Evolutionary conservation across 2,113 vertebrate species (phyloP), one percentile per base, ranked within the genome.

Genomic region (Puma concolor): DNA sequence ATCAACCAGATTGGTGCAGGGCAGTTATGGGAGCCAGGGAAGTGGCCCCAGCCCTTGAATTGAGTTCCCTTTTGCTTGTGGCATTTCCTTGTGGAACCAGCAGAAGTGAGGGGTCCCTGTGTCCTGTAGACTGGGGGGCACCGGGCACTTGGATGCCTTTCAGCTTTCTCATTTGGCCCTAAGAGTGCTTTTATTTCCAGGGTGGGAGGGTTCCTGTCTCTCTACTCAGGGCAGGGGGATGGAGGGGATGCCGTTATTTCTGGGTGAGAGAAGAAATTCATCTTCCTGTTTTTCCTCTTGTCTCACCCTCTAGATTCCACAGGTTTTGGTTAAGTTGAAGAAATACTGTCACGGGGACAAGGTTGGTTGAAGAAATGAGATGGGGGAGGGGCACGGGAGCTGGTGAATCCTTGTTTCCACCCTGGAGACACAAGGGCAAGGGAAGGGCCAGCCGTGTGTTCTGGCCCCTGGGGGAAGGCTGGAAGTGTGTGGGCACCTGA

Each of bases 291-390:
- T 95, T 38, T 94, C 92, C 82, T 79, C 48, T n/a, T 38, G 0
- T 16, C 41, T 71, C 44, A 33, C 33, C 33, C 19, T 83, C 76
- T 97, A 99, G 99, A 99, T 99, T 93, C 99, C 99, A 57, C 99
- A 99, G 97, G 99, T 99, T 92, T 98, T 99, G 95, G 99, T 99
- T 33, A 99, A 99, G 93, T 98, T 99, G 88, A 99, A 99, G 98
- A 99, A 99, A 82, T 99, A 99, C 92, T 99, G 99, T 66, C 99
- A 99, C 33, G 98, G 99, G 52, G 99, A 99, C 81, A 99, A 99
- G 99, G 99, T 99, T 98, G 99, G 98, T 82, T 11, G 36, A 5
- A 4, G 50, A 33, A 67, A n/a, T 52, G 66, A 80, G 31, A 38
- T 50, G 54, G n/a, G 5, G 48, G 57, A n/a, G 4, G 41, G 41